Conservation (phyloP, 2,797 vertebrate species). For the Gymnothorax reevesii region DNA sequence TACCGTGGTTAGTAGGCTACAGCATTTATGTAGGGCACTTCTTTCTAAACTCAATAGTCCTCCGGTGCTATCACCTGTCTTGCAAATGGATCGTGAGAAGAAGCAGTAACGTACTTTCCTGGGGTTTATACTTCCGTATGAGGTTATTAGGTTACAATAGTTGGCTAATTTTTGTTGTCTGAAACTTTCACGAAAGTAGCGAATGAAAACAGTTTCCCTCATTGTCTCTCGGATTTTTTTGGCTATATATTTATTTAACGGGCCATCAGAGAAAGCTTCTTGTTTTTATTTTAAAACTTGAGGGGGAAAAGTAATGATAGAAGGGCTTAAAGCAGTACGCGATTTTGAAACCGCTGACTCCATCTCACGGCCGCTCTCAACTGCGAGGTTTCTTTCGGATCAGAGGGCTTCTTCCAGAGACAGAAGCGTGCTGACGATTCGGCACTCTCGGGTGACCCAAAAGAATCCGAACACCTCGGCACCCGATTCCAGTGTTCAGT, state of each 20-base stretch:
- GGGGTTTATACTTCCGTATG: not conserved
- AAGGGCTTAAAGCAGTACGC: not conserved
- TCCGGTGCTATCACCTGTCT: not conserved
- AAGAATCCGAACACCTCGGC: conserved; percentile 53
- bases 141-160: not conserved
- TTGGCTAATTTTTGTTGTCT: not conserved
- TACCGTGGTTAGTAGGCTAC: too few species aligned
- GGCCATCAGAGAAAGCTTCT: not conserved
- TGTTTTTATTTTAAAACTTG: not conserved
- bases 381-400: conserved; percentile 42
- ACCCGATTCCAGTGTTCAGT: not conserved
- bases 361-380: conserved; percentile 28
- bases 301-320: not conserved
- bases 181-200: not conserved
- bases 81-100: not conserved
- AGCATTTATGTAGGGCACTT: not conserved
- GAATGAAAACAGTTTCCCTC: not conserved
- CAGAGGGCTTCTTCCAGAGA: conserved; percentile 49
- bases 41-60: not conserved
- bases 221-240: not conserved
- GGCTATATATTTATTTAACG: not conserved
- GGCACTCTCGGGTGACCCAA: conserved; percentile 62
- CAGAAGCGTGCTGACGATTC: conserved; percentile 56
- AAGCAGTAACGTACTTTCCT: not conserved
- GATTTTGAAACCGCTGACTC: not conserved